phyloP scores from a whole-genome alignment of 2,113 vertebrate species.

The Setophaga kirtlandii region DNA sequence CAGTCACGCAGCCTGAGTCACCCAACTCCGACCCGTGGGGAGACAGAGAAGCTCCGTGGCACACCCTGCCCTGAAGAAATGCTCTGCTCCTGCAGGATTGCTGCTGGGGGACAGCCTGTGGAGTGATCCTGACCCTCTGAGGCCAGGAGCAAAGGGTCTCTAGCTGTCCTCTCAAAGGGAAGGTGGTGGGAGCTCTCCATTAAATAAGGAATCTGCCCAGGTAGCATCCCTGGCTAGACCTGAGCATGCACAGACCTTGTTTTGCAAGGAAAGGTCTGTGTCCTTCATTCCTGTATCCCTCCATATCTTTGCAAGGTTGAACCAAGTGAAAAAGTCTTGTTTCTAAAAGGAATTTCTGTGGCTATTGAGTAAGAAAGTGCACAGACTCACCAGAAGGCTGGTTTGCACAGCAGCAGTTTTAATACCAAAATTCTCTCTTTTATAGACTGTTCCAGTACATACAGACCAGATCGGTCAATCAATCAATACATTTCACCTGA shows the following conservation, averaged over 20 bases:
- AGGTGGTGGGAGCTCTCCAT: no score
- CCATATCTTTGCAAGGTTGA: not conserved
- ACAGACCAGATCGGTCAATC: not conserved
- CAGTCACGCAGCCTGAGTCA: not conserved
- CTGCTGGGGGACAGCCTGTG: not conserved
- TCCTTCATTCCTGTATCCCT: not conserved
- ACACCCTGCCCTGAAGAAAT: not conserved
- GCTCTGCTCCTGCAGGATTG: not conserved
- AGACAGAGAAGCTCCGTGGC: rapidly evolving
- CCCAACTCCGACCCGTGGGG: rapidly evolving
- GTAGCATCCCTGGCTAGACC: not conserved
- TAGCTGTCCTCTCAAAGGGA: not conserved
- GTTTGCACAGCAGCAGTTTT: not conserved
- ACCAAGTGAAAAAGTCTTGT: not conserved
- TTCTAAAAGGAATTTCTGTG: not conserved
- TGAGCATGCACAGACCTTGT: not conserved
- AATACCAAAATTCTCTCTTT: not conserved
- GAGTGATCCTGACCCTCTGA: not conserved
- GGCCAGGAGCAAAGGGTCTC: not conserved
- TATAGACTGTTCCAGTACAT: not conserved
- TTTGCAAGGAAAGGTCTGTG: not conserved
- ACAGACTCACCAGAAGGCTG: not conserved
- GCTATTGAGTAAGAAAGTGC: not conserved
- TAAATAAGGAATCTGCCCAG: not conserved
- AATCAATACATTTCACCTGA: not conserved